phyloP scores from a whole-genome alignment of 2,797 vertebrate genomes.

The Nasua narica region DNA sequence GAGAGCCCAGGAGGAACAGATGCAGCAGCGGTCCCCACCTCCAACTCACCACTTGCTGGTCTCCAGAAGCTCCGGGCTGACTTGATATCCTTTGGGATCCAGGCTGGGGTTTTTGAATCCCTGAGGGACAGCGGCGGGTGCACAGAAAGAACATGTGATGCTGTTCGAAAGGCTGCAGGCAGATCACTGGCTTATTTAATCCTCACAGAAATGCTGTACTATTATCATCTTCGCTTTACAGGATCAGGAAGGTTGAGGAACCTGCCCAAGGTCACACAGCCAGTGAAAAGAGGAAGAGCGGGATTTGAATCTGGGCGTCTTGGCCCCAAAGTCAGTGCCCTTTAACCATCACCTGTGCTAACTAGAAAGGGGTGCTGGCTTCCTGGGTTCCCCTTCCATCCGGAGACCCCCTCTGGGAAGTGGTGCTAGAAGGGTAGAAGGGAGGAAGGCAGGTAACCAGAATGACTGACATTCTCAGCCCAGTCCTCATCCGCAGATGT shows the following conservation, averaged over 20 bases:
- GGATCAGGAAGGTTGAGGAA: not conserved
- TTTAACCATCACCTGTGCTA: not conserved
- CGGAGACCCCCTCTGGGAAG: not conserved
- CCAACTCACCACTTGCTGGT: not conserved
- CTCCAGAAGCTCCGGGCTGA: not conserved
- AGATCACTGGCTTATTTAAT: not conserved
- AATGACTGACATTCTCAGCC: not conserved
- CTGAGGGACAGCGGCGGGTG: not conserved
- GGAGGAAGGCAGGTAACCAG: fast-evolving
- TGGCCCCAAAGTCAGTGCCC: not conserved
- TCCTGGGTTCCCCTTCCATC: not conserved
- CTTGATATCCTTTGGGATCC: not conserved
- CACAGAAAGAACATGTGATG: not conserved
- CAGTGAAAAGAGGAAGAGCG: not conserved
- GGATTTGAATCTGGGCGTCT: not conserved
- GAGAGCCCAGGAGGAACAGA: no score
- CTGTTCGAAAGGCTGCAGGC: not conserved
- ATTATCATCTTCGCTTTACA: not conserved
- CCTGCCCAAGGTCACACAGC: not conserved
- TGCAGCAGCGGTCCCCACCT: not conserved
- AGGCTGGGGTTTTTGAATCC: not conserved
- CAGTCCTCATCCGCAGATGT: not conserved
- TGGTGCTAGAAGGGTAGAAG: not conserved
- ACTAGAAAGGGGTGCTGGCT: not conserved
- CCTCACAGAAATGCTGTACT: not conserved